Evolutionary conservation across 2,888 invertebrate genomes (phyloP), one percentile per base, ranked within the genome.

Genomic region (Athalia rosae): DNA sequence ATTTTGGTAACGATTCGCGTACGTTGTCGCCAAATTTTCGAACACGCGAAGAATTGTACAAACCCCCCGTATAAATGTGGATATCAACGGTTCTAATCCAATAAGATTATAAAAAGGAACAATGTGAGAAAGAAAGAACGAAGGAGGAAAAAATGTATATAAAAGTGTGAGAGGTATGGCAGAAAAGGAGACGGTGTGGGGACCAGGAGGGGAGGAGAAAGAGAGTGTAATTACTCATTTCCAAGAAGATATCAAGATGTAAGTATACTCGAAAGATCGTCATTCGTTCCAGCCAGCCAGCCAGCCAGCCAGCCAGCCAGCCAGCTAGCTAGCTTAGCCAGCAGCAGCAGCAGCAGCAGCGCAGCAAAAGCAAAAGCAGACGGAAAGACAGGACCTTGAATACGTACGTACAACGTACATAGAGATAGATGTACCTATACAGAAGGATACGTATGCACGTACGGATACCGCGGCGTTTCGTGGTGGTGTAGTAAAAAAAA

Each of bases 141-240:
- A 13, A 15, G 4, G 11, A 13, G 47, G 15, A 8, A 13, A 47
- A 47, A 8, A 66, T 7, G 15, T 0, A 48, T 47, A 11, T 9
- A 53, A 53, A 7, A 11, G 53, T 11, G 53, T 53, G n/a, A 53
- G 53, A 4, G 11, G 53, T 7, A 50, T 0, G 53, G 6, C 9
- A n/a, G 53, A 7, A n/a, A n/a, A 53, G 50, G 11, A 3, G 50
- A 11, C 7, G 50, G 50, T 7, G 3, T 7, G 3, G 50, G 50
- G 2, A 3, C 8, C 7, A 0, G 50, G 50, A 11, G 50, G 3
- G 11, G 3, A 13, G 47, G 45, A 64, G 64, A 63, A 45, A 64
- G 66, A 66, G 66, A n/a, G 15, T 47, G 66, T 48, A 66, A 66
- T 66, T 66, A 66, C 66, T 48, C 43, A 48, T 66, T 66, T 66